Evolutionary conservation across 2,113 vertebrate species (phyloP), one percentile per base, ranked within the genome.

Genomic region (Nicator chloris): DNA sequence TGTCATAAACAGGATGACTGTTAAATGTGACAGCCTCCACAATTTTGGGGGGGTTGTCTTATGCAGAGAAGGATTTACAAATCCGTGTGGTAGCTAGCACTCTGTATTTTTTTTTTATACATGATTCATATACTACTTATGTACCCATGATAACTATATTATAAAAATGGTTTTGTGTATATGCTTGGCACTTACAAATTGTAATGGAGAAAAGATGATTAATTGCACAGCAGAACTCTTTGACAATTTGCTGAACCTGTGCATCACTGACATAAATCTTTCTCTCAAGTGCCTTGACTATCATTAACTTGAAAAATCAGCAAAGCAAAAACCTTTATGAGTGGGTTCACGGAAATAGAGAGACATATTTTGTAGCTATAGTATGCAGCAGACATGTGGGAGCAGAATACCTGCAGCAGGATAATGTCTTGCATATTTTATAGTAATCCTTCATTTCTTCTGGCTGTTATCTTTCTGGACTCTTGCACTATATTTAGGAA

Each of bases 221-320:
- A 96, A 97, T 92, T 91, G 91, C 72, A 51, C 35, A 87, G 86
- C 30, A 83, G 95, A 91, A 91, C 47, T 97, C 96, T 93, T 77
- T 90, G 90, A 92, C 88, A 90, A 94, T 96, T 96, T 97, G 88
- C 91, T 96, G 96, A 96, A 96, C 94, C 95, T 95, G 57, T 83
- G 83, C 81, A 96, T 95, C 96, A 94, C 92, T 95, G 92, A 86
- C 91, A 97, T 96, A 94, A 96, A 96, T 97, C 97, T 97, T 97
- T 95, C 91, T 92, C 91, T 93, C 97, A 96, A 95, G 96, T 97
- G 95, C 81, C 91, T 96, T 93, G 95, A 80, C 93, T 96, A 93
- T 96, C 97, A 96, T 96, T 98, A 96, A 97, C 95, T 97, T 97
- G 96, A 97, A 96, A 97, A 96, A 96, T 95, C 96, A 97, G 63